Conservation (phyloP, 2,888 invertebrate genomes). For the Mesochorus sp. region DNA sequence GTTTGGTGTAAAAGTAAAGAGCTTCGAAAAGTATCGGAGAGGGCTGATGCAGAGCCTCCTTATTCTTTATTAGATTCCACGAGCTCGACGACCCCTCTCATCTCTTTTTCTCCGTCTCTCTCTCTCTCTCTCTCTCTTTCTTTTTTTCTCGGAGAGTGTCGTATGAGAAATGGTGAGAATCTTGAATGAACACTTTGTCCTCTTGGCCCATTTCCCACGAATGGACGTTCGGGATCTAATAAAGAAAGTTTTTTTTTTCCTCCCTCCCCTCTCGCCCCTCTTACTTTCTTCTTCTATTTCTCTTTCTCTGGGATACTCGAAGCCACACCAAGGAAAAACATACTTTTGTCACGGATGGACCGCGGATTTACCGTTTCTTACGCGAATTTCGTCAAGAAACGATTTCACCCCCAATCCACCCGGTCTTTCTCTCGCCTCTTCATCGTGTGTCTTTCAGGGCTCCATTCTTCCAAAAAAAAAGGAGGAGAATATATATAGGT, state of each 20-base stretch:
- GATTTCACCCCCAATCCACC: background rate
- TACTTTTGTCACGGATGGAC: constrained; percentile 54
- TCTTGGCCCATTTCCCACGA: constrained; percentile 66
- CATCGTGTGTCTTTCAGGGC: background rate
- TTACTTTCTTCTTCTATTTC: too few relatives aligned
- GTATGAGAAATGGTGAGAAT: constrained; percentile 30
- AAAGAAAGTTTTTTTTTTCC: constrained; percentile 72
- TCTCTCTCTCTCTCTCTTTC: background rate
- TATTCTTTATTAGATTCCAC: constrained; percentile 58
- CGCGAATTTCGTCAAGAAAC: constrained; percentile 15
- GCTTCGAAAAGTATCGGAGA: constrained; percentile 5
- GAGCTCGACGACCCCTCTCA: constrained; percentile 33
- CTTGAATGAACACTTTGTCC: constrained; percentile 39
- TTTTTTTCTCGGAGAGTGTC: constrained; percentile 42
- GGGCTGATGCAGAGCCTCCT: constrained; percentile 10
- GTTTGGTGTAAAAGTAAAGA: constrained; percentile 2
- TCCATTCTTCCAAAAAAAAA: background rate
- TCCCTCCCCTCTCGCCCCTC: too few relatives aligned
- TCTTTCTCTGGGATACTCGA: constrained; percentile 12
- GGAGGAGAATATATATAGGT: background rate
- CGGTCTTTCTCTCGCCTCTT: background rate
- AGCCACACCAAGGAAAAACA: constrained; percentile 50
- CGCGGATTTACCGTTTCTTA: constrained; percentile 11
- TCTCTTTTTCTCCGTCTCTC: constrained; percentile 10
- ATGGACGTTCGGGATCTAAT: constrained; percentile 75